Conservation (phyloP, 1,140 invertebrate genomes). For the Parasteatoda tepidariorum region DNA sequence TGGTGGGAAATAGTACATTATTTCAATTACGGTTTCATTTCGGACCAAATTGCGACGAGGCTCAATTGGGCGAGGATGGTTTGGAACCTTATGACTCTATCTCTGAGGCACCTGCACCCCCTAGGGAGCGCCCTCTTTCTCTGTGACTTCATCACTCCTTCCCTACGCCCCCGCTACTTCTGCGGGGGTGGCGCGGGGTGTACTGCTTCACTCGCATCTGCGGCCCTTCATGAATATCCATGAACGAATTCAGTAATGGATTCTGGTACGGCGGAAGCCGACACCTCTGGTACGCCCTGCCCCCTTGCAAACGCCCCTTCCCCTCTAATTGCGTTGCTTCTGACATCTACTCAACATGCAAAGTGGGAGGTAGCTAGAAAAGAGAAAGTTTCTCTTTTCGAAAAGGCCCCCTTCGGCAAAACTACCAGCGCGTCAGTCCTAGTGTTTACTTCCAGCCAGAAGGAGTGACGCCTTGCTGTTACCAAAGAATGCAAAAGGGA, state of each 20-base stretch:
- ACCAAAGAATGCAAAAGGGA: background rate
- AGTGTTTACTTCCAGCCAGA: background rate
- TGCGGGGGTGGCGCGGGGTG: background rate
- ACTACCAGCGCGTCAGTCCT: background rate
- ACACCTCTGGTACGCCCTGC: background rate
- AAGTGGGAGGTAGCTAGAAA: background rate
- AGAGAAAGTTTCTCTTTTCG: background rate
- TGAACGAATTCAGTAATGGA: constrained; percentile 46
- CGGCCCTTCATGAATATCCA: constrained; percentile 53
- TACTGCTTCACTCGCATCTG: constrained; percentile 20
- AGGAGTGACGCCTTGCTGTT: background rate
- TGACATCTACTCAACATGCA: constrained; percentile 25
- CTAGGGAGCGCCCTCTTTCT: constrained; percentile 17
- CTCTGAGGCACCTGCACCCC: constrained; percentile 24
- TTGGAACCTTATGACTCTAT: constrained; percentile 13
- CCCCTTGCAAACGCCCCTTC: background rate
- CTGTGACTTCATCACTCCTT: constrained; percentile 14
- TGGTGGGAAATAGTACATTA: constrained; percentile 57
- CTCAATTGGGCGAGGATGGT: constrained; percentile 39
- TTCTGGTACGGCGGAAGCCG: constrained; percentile 3
- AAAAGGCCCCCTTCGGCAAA: background rate
- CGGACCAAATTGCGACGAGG: constrained; percentile 58
- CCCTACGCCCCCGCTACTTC: background rate
- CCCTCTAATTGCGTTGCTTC: constrained; percentile 8
- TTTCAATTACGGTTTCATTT: constrained; percentile 61